Conservation (phyloP, 37 sponge, comb jelly and placozoan genomes). For the Theonella swinhoei region DNA sequence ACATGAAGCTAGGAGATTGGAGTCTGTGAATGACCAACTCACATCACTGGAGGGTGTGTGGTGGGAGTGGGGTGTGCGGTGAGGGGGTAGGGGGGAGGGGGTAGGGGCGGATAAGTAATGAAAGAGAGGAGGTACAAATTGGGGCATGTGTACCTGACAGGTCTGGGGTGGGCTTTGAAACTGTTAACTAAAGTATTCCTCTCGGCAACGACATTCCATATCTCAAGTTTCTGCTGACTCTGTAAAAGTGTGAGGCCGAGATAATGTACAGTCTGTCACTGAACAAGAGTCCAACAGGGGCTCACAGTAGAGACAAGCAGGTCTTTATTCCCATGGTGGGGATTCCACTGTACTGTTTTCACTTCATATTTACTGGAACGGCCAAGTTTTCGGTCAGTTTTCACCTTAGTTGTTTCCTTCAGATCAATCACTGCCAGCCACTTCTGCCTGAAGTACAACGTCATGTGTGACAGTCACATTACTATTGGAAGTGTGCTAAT, state of each 20-base stretch:
- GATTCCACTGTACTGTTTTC: slow-evolving; percentile 81
- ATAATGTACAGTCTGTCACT: not conserved
- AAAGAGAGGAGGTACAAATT: not conserved
- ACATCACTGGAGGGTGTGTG: slow-evolving; percentile 65
- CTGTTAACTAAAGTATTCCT: slow-evolving; percentile 57
- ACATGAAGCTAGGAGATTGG: slow-evolving; percentile 75
- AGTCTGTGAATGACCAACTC: slow-evolving; percentile 73
- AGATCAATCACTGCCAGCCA: slow-evolving; percentile 74
- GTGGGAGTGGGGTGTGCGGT: not conserved
- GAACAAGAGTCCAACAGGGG: not conserved
- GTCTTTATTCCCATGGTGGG: slow-evolving; percentile 50
- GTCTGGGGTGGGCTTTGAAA: slow-evolving; percentile 79
- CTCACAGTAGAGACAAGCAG: slow-evolving; percentile 77
- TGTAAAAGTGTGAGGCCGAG: slow-evolving; percentile 8
- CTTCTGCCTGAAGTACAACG: slow-evolving; percentile 57
- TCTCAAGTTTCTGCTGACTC: slow-evolving; percentile 80
- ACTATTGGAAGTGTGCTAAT: not conserved
- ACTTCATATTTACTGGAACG: slow-evolving; percentile 71
- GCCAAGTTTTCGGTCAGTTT: slow-evolving; percentile 66
- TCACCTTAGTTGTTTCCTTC: slow-evolving; percentile 8
- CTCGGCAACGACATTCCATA: slow-evolving; percentile 77
- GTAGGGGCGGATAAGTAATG: not conserved
- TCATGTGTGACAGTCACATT: not conserved
- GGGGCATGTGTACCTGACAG: slow-evolving; percentile 53
- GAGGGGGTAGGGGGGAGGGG: not conserved